Conservation (phyloP, 2,113 vertebrate genomes). For the Castor canadensis region DNA sequence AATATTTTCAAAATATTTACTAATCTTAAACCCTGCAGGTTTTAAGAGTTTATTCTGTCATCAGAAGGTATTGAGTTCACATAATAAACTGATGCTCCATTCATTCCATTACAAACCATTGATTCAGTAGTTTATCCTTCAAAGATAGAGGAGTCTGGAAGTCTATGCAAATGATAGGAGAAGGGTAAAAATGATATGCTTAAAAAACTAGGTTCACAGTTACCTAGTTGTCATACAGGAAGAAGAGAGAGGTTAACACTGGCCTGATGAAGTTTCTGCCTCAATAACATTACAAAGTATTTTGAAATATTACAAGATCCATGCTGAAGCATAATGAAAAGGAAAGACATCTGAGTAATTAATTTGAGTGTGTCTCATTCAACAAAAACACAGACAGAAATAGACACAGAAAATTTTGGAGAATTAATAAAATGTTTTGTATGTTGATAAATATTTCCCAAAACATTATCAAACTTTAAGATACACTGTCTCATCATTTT, state of each 20-base stretch:
- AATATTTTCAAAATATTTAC: neutral
- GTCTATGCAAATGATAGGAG: neutral
- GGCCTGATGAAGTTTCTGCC: neutral
- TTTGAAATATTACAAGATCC: neutral
- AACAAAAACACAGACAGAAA: conserved; percentile 43
- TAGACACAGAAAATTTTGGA: conserved; percentile 44
- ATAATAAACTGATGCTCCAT: neutral
- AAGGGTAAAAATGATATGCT: neutral
- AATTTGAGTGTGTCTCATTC: neutral
- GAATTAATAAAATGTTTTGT: neutral
- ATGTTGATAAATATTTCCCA: conserved; percentile 49
- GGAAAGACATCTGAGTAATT: neutral
- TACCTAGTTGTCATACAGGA: neutral
- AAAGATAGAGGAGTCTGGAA: neutral
- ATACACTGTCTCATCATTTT: conserved; percentile 41
- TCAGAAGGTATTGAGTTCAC: neutral
- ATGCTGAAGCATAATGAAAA: conserved; percentile 1
- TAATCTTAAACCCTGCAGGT: neutral
- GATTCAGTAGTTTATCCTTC: neutral
- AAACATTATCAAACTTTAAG: conserved; percentile 56
- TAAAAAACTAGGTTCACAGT: neutral
- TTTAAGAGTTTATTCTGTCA: neutral
- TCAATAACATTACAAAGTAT: neutral
- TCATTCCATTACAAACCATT: neutral
- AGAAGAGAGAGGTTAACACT: neutral